Percentiles rank a stretch among this genome's conserved stretches.
Evolutionary conservation across 2,888 invertebrate genomes (phyloP).

Genomic region (Caenorhabditis plicata): DNA sequence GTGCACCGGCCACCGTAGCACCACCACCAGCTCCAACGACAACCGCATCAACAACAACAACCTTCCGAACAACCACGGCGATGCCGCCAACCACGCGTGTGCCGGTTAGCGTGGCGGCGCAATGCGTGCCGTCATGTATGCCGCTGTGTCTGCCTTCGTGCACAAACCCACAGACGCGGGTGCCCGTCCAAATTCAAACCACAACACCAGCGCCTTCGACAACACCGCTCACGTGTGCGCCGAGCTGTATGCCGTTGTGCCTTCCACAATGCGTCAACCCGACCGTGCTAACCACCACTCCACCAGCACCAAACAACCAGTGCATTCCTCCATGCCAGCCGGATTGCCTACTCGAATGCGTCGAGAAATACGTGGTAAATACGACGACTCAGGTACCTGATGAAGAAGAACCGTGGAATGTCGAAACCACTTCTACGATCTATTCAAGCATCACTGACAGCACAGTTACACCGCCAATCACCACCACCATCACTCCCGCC

Average conservation of each 20-base stretch:
- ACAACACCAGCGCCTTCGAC: constrained; percentile 9
- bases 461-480: neutral
- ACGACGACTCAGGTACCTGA: constrained; percentile 19
- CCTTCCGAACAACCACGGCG: too few relatives aligned
- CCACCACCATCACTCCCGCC: constrained; percentile 1
- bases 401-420: constrained; percentile 1
- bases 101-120: constrained; percentile 10
- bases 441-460: constrained; percentile 8
- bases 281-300: constrained; percentile 3
- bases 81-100: constrained; percentile 1
- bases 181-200: constrained; percentile 1
- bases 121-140: constrained; percentile 29
- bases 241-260: constrained; percentile 45
- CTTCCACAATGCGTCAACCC: constrained; percentile 25
- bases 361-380: constrained; percentile 9
- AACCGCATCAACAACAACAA: constrained; percentile 1
- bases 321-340: constrained; percentile 39
- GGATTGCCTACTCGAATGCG: constrained; percentile 31
- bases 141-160: constrained; percentile 28
- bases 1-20: constrained; percentile 9
- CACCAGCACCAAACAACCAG: constrained; percentile 7
- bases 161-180: constrained; percentile 12
- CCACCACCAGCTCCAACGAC: constrained; percentile 1
- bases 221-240: constrained; percentile 23
- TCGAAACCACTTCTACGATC: neutral